phyloP scores from a whole-genome alignment of 1,140 invertebrate species.

The Macrobrachium rosenbergii region DNA sequence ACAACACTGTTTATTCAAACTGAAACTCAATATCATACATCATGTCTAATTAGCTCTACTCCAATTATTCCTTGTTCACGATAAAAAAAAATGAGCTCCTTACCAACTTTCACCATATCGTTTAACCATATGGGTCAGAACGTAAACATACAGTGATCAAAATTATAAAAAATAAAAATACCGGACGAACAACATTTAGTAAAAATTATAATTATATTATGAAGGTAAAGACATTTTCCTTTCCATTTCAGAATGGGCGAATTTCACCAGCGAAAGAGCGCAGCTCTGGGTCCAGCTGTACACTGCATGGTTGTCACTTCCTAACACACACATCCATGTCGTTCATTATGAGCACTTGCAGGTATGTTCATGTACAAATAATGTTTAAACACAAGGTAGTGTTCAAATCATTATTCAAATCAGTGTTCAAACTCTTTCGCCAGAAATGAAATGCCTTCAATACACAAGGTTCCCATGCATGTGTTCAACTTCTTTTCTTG shows the following conservation, averaged over 20 bases:
- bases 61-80: too few relatives aligned
- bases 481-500: too few relatives aligned
- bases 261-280: conserved; percentile 40
- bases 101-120: too few relatives aligned
- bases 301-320: conserved; percentile 34
- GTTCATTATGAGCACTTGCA: conserved; percentile 49
- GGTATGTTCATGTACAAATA: background rate
- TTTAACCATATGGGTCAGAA: too few relatives aligned
- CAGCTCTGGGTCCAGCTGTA: conserved; percentile 31
- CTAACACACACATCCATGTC: conserved; percentile 14
- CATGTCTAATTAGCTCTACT: too few relatives aligned
- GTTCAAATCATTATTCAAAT: background rate
- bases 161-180: background rate
- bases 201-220: background rate
- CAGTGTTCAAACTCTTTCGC: background rate
- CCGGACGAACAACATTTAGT: too few relatives aligned
- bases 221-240: background rate
- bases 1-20: too few relatives aligned
- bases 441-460: background rate
- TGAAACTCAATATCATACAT: too few relatives aligned
- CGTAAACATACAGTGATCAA: too few relatives aligned
- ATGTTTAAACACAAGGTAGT: background rate
- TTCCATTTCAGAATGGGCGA: conserved; percentile 18
- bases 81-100: too few relatives aligned
- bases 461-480: too few relatives aligned